These are phyloP conservation scores for Epicauta chinensis DNA, from an alignment of 1,140 invertebrate genomes.

Conservation along the genomic window DNA sequence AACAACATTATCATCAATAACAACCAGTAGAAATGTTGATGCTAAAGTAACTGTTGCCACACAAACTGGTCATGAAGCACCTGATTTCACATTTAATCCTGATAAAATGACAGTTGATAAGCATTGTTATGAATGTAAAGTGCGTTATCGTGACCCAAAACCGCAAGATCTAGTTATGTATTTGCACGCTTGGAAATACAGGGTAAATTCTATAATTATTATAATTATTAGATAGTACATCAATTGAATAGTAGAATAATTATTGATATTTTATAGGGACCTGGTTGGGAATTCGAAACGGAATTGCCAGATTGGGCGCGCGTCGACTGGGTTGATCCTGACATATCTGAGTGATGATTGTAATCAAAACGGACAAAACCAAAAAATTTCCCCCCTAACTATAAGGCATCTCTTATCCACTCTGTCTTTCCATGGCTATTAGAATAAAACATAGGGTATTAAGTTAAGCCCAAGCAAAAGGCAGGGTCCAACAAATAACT, in stretches of 20 bases:
- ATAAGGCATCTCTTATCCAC: slow-evolving; percentile 36
- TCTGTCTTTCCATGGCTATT: slow-evolving; percentile 36
- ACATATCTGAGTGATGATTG: slow-evolving; percentile 39
- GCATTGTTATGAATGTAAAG: slow-evolving; percentile 89
- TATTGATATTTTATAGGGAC: slow-evolving; percentile 53
- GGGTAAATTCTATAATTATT: slow-evolving; percentile 45
- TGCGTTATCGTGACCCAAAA: slow-evolving; percentile 83
- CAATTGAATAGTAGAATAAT: neutral
- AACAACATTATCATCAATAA: slow-evolving; percentile 20
- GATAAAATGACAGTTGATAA: slow-evolving; percentile 73
- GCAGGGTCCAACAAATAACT: slow-evolving; percentile 31
- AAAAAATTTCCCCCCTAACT: slow-evolving; percentile 16
- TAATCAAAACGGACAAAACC: slow-evolving; percentile 10
- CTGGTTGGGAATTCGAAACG: slow-evolving; percentile 85
- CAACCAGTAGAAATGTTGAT: slow-evolving; percentile 21
- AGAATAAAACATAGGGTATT: slow-evolving; percentile 17
- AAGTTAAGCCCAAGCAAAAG: slow-evolving; percentile 17
- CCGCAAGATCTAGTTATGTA: slow-evolving; percentile 91
- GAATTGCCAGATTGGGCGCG: slow-evolving; percentile 82
- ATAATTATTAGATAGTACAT: too few relatives aligned
- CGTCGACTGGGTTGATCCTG: slow-evolving; percentile 67
- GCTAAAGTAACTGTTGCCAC: slow-evolving; percentile 69
- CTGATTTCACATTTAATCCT: slow-evolving; percentile 60
- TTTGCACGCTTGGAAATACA: slow-evolving; percentile 89
- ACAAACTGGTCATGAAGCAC: slow-evolving; percentile 71